Percentiles rank a stretch among this genome's conserved stretches.
Conservation (phyloP, 2,113 vertebrate species). For the Macaca fascicularis region DNA sequence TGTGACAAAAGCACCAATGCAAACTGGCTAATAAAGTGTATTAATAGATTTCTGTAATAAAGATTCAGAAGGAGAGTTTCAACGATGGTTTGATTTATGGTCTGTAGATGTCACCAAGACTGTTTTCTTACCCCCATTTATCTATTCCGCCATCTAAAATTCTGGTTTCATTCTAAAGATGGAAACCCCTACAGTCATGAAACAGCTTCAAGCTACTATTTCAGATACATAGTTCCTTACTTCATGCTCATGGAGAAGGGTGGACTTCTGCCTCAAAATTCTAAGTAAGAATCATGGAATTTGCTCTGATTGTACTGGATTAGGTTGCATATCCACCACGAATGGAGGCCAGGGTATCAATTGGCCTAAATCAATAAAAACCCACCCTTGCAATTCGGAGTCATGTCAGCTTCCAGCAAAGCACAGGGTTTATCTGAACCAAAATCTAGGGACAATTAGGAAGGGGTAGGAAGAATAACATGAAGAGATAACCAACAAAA, state of each 20-base stretch:
- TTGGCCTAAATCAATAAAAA: neutral
- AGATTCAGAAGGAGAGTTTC: neutral
- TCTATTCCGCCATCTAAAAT: neutral
- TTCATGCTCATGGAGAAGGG: neutral
- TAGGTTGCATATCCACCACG: neutral
- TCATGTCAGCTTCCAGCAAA: neutral
- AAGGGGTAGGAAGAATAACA: neutral
- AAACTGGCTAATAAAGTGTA: neutral
- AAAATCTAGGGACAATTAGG: neutral
- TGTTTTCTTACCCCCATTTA: neutral
- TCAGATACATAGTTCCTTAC: neutral
- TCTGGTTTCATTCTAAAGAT: neutral
- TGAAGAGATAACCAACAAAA: neutral
- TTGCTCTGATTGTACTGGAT: neutral
- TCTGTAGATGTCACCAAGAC: neutral
- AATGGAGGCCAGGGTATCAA: neutral
- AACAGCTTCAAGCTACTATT: neutral
- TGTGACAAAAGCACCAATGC: neutral
- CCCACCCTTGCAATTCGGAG: neutral
- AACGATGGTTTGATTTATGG: neutral
- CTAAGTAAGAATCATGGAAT: neutral
- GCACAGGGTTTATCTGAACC: neutral
- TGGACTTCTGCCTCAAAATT: neutral
- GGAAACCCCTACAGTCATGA: neutral
- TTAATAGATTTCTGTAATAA: neutral